Base-by-base conservation (phyloP, 2,797 vertebrate genomes). In the Anas capensis region DNA sequence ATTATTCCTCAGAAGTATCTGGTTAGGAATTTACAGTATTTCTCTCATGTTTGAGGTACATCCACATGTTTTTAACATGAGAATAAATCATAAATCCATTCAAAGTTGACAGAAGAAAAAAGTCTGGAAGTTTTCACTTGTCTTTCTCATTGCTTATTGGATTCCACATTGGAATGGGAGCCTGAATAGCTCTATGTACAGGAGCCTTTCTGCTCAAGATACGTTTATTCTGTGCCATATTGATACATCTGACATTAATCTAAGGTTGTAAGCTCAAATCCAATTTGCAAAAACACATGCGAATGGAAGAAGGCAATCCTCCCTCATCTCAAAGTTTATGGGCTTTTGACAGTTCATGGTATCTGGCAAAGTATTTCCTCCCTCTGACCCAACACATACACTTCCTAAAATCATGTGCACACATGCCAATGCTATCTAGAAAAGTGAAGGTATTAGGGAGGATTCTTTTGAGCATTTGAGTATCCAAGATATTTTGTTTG, bases 171-270 rank as follows among this genome's bases (percentile, higher is more conserved):
- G 17, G 3, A 44, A 51, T 40, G 15, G 53, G 87, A 85, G 24
- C 3, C n/a, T 34, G 23, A 36, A 26, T 27, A 21, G 5, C 3
- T 69, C 14, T 36, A 14, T 0, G 2, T 54, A 26, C n/a, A 38
- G 34, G 34, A 76, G 11, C 34, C 6, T 61, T 86, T 51, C 46
- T 61, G 40, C n/a, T 61, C 29, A 53, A 71, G n/a, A 62, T 40
- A 27, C 24, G 14, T 1, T 36, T 69, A 20, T 65, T 92, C 26
- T 70, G 8, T 42, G 17, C 10, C 11, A 2, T 13, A 17, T 9
- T 38, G 20, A 36, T n/a, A n/a, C 11, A 82, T 34, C 12, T 89
- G 40, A 11, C 2, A 2, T 24, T 34, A 70, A 11, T 12, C 6
- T 1, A 70, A 51, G 34, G 9, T 12, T n/a, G 7, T 15, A 72